Evolutionary conservation across 2,113 vertebrate species (phyloP).

Genomic region (Indri indri): DNA sequence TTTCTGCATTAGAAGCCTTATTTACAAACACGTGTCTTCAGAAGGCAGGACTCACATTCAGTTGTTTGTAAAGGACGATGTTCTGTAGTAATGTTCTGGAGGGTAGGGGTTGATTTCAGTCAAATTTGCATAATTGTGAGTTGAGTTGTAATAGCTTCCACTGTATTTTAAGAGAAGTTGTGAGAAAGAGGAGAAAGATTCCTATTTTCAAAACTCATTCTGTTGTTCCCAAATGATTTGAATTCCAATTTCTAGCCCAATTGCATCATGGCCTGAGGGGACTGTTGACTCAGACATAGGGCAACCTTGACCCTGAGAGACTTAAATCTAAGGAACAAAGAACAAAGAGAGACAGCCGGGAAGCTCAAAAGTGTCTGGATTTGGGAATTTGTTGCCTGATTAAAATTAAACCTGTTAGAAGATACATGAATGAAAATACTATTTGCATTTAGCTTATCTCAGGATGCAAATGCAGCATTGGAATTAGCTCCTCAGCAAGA

Average conservation of each 20-base stretch:
- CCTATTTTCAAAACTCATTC: conserved; percentile 56
- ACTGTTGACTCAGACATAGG: background rate
- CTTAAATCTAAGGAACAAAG: conserved; percentile 29
- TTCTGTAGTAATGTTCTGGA: background rate
- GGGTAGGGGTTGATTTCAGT: background rate
- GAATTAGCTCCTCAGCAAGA: background rate
- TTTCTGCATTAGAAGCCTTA: background rate
- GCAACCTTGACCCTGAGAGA: background rate
- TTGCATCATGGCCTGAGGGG: conserved; percentile 41
- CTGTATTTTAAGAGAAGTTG: conserved; percentile 7
- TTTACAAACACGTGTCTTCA: background rate
- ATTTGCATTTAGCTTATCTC: background rate
- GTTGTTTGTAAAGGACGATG: background rate
- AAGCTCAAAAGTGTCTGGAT: background rate
- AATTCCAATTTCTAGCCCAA: conserved; percentile 59
- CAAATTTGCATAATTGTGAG: conserved; percentile 9
- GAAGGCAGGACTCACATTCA: background rate
- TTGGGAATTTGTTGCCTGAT: conserved; percentile 41
- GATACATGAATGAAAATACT: conserved; percentile 14
- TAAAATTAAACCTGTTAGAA: conserved; percentile 42
- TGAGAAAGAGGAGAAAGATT: background rate
- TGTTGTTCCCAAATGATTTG: conserved; percentile 20
- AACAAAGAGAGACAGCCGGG: background rate
- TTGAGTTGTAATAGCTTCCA: background rate
- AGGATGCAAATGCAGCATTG: background rate